A percentile compares a stretch with the other conserved stretches of the same genome.
phyloP scores from a whole-genome alignment of 2,113 vertebrate species.

The Amblyopsis rosae region DNA sequence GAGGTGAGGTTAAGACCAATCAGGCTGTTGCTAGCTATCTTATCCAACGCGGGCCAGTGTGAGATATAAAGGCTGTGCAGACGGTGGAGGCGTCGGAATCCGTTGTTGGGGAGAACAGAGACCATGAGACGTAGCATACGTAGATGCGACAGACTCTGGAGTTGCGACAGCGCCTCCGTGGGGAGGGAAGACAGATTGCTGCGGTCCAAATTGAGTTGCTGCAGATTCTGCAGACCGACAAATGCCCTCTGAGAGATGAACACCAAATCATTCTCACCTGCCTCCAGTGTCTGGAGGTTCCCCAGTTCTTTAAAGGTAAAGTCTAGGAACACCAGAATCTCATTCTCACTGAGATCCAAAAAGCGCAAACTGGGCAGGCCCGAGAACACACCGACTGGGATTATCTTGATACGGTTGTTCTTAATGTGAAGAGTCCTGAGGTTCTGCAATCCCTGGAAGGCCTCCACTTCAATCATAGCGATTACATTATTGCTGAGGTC shows the following conservation, averaged over 20 bases:
- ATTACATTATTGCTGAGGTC: conserved; percentile 86
- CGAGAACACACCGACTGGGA: conserved; percentile 83
- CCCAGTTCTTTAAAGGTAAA: conserved; percentile 81
- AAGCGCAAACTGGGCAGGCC: conserved; percentile 77
- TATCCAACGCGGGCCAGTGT: conserved; percentile 80
- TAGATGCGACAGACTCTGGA: conserved; percentile 75
- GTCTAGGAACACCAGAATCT: conserved; percentile 88
- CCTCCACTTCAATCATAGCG: conserved; percentile 85
- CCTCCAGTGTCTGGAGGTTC: conserved; percentile 77
- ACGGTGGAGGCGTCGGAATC: conserved; percentile 75
- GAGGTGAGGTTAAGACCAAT: conserved; percentile 83
- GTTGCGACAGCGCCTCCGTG: conserved; percentile 79
- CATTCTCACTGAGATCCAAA: conserved; percentile 86
- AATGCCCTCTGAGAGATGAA: conserved; percentile 86
- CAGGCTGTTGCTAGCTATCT: conserved; percentile 79
- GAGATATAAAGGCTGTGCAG: conserved; percentile 80
- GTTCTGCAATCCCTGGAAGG: conserved; percentile 80
- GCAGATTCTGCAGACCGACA: conserved; percentile 74
- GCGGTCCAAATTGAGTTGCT: conserved; percentile 81
- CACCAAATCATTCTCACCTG: conserved; percentile 82
- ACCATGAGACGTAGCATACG: conserved; percentile 79
- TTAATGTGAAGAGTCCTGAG: conserved; percentile 76
- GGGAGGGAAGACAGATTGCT: conserved; percentile 87
- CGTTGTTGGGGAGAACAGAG: conserved; percentile 74
- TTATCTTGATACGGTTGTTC: conserved; percentile 83